phyloP scores from a whole-genome alignment of 1,140 invertebrate species.

The Drosophila parabipectinata region DNA sequence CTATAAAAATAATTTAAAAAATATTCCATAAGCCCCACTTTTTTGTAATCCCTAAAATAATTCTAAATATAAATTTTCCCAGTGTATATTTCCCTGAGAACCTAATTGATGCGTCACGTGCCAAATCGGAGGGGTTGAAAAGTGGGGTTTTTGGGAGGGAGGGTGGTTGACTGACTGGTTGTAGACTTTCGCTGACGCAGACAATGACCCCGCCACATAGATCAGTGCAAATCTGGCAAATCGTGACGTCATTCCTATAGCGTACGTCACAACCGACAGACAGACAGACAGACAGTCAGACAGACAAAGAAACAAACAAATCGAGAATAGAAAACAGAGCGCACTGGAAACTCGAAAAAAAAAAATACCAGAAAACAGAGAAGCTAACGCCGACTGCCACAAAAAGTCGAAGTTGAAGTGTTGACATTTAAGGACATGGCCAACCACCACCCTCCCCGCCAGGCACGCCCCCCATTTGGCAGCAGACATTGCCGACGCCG shows the following conservation, averaged over 20 bases:
- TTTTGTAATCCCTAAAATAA: neutral
- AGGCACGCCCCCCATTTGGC: neutral
- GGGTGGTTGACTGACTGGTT: neutral
- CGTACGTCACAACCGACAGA: constrained; percentile 57
- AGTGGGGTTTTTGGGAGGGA: neutral
- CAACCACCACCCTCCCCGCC: neutral
- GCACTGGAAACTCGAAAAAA: constrained; percentile 42
- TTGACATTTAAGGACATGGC: constrained; percentile 72
- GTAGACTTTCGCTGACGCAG: constrained; percentile 57
- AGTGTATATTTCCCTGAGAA: neutral
- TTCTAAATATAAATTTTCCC: neutral
- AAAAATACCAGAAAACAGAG: constrained; percentile 21
- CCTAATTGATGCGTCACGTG: constrained; percentile 54
- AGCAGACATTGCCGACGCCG: neutral
- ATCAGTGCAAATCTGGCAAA: constrained; percentile 43
- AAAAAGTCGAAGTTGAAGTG: constrained; percentile 80
- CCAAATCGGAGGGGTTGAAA: constrained; percentile 27
- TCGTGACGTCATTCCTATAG: constrained; percentile 39
- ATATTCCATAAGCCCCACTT: too few species aligned
- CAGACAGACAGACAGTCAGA: constrained; percentile 14
- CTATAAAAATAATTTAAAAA: too few species aligned
- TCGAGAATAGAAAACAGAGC: neutral
- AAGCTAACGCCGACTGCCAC: constrained; percentile 26
- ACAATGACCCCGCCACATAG: constrained; percentile 67
- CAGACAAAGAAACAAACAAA: constrained; percentile 16